phyloP scores from a whole-genome alignment of 1,140 invertebrate species.

The Dryas iulia region DNA sequence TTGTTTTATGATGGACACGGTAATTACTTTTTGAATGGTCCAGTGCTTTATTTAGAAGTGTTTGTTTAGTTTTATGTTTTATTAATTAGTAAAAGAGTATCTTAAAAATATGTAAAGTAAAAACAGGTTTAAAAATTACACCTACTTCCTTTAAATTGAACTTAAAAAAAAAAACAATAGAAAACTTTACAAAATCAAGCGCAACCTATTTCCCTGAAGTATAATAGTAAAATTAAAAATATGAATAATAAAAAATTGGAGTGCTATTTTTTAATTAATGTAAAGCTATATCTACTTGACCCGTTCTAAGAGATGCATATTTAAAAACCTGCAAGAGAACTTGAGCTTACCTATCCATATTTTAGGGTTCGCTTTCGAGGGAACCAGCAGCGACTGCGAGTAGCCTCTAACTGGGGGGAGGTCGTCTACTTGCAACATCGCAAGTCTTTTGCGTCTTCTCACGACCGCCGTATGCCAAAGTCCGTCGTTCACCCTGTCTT shows the following conservation, averaged over 20 bases:
- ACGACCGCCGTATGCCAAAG: conserved; percentile 87
- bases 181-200: not conserved
- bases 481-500: conserved; percentile 84
- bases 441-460: conserved; percentile 84
- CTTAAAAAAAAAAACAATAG: not conserved
- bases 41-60: too few species aligned
- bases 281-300: conserved; percentile 11
- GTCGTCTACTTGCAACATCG: conserved; percentile 86
- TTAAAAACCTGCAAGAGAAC: conserved; percentile 13
- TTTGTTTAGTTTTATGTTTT: not conserved
- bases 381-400: conserved; percentile 83
- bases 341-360: conserved; percentile 85
- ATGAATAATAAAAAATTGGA: not conserved
- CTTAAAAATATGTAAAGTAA: not conserved
- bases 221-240: not conserved
- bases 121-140: not conserved
- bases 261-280: conserved; percentile 8
- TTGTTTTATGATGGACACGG: conserved; percentile 2
- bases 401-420: conserved; percentile 82
- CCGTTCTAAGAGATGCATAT: not conserved
- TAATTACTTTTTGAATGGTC: not conserved
- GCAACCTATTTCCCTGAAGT: not conserved
- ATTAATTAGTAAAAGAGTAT: not conserved
- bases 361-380: conserved; percentile 87
- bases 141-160: not conserved